A percentile compares a stretch with the other conserved stretches of the same genome.
Evolutionary conservation across 2,888 invertebrate species (phyloP).

Genomic region (Schrankia costaestrigalis): DNA sequence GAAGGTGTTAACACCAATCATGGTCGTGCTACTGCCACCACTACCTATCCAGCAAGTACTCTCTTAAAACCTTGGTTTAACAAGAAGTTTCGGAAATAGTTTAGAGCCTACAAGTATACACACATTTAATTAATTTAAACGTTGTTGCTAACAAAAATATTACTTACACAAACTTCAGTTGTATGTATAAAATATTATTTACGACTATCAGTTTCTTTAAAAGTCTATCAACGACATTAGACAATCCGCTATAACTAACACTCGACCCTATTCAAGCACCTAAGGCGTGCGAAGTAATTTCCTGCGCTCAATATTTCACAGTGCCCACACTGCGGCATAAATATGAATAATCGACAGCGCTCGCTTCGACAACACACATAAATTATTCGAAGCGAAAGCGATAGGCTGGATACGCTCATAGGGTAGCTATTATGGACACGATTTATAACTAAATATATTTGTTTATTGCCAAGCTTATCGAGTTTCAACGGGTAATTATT

Average conservation of each 20-base stretch:
- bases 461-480: conserved; percentile 32
- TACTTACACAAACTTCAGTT: no score
- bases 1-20: no score
- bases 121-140: no score
- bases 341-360: conserved; percentile 62
- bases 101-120: no score
- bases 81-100: no score
- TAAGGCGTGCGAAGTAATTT: conserved; percentile 51
- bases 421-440: conserved; percentile 35
- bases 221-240: neutral
- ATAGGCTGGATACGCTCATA: conserved; percentile 38
- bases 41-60: no score
- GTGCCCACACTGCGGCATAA: conserved; percentile 54
- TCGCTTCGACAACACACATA: conserved; percentile 55
- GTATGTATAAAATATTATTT: no score
- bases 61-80: no score
- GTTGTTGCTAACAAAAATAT: no score
- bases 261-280: conserved; percentile 23
- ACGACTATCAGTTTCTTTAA: neutral
- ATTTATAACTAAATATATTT: conserved; percentile 38
- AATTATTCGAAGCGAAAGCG: conserved; percentile 52
- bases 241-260: conserved; percentile 2
- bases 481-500: conserved; percentile 29
- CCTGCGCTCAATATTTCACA: conserved; percentile 52
- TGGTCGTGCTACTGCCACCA: no score